Base-by-base conservation (phyloP, 2,888 invertebrate genomes). In the Lapara coniferarum region DNA sequence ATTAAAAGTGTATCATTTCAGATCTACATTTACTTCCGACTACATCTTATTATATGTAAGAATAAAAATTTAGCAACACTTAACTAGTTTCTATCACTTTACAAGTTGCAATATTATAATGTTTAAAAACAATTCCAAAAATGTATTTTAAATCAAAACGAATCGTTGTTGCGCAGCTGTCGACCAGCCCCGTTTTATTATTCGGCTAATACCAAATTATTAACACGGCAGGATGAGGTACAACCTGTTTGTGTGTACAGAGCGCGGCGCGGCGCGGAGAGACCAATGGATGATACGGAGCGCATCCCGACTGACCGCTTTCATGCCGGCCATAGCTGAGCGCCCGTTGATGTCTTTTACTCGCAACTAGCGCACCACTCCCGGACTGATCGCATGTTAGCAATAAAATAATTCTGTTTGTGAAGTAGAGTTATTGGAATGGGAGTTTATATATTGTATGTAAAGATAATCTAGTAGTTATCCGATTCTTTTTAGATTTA, bases 291-390 rank as follows among this genome's bases (percentile, higher is more conserved):
- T 51, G 51, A 37, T 37, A 8, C 37, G 37, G 5, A 8, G 7
- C 57, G 1, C n/a, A 46, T 46, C 19, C 16, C 46, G 63, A n/a
- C 16, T 16, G 16, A 44, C 46, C 59, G 44, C 10, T 44, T 59
- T 44, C 46, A 16, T 46, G n/a, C 19, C 46, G 63, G 49, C 46
- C 46, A 63, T 46, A 66, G 63, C 19, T 55, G 53, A 3, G 52
- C 69, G 70, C 77, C 74, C 81, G 81, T 81, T 81, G 80, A 81
- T 77, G 79, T 81, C 81, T 81, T 81, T 80, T 73, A 71, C 73
- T 75, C 8, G 66, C 68, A 16, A 19, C 37, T 53, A 10, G 68
- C 70, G 59, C 69, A 46, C n/a, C 66, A 37, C 12, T 49, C 53
- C 8, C 16, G 7, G n/a, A 53, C 53, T 53, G 53, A n/a, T 53